phyloP scores from a whole-genome alignment of 2,797 vertebrate species.

The Zalophus californianus region DNA sequence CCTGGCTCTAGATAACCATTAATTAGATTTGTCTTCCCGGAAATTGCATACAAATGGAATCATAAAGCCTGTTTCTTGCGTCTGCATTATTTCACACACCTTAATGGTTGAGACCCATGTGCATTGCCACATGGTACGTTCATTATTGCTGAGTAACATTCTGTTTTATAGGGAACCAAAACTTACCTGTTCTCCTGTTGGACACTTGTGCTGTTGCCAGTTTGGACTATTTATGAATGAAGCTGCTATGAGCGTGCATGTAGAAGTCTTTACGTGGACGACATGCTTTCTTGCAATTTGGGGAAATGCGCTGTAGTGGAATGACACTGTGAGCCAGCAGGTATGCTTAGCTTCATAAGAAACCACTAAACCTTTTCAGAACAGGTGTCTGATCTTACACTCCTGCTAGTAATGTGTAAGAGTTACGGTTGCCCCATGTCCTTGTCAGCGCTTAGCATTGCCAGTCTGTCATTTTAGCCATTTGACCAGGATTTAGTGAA shows the following conservation, averaged over 20 bases:
- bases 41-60: too few species aligned
- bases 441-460: neutral
- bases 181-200: accelerated
- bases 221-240: neutral
- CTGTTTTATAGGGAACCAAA: neutral
- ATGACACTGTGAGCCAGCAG: neutral
- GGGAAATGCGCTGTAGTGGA: neutral
- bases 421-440: neutral
- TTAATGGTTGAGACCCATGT: neutral
- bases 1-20: neutral
- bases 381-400: accelerated
- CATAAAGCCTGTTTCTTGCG: neutral
- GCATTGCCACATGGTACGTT: accelerated
- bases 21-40: neutral
- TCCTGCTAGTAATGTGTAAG: accelerated
- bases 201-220: too few species aligned
- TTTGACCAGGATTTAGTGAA: neutral
- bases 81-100: too few species aligned
- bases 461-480: neutral
- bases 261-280: accelerated
- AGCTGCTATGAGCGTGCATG: accelerated
- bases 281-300: accelerated
- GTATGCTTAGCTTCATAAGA: neutral
- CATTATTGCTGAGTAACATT: neutral
- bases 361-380: too few species aligned